Percentiles rank a stretch among this genome's conserved stretches.
Evolutionary conservation across 2,113 vertebrate species (phyloP).

Genomic region (Barnardius zonarius): DNA sequence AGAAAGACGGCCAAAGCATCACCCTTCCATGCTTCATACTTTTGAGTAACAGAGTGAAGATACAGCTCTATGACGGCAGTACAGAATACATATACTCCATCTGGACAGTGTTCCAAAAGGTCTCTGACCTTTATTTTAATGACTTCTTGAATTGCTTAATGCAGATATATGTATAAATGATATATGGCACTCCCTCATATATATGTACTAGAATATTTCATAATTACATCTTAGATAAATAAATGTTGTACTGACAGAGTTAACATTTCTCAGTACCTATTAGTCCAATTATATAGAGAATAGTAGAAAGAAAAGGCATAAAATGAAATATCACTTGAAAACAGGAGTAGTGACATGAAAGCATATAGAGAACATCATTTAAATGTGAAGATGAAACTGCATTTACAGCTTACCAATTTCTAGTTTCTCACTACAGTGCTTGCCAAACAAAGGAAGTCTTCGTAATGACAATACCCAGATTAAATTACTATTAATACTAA

Average conservation of each 20-base stretch:
- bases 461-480: neutral
- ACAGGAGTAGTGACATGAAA: neutral
- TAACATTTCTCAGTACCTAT: slow-evolving; percentile 2
- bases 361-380: neutral
- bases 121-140: neutral
- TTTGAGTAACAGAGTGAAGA: neutral
- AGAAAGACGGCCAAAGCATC: neutral
- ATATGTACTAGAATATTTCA: neutral
- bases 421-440: neutral
- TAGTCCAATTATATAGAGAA: neutral
- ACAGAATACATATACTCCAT: neutral
- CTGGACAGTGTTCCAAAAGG: neutral
- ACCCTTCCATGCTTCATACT: neutral
- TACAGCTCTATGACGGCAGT: neutral
- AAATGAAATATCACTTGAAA: neutral
- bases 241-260: neutral
- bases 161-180: neutral
- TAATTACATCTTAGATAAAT: neutral
- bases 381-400: neutral
- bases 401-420: neutral
- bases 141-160: neutral
- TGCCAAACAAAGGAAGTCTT: neutral
- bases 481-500: neutral
- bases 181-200: neutral
- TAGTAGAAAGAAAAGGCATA: neutral